Base-by-base conservation (phyloP, 2,888 invertebrate genomes). In the Zaprionus bogoriensis region DNA sequence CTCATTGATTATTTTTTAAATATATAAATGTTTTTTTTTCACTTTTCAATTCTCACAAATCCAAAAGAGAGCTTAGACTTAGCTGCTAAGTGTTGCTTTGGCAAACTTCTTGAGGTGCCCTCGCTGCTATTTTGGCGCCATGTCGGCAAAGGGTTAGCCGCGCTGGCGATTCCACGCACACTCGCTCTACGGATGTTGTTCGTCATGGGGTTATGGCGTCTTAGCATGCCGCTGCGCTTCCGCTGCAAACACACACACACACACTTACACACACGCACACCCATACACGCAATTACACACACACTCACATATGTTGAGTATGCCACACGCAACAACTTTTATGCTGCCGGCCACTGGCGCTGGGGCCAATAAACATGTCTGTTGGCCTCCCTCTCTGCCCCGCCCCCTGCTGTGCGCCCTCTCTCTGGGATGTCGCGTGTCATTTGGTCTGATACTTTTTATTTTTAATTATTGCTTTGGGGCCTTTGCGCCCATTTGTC, bases 181-280 rank as follows among this genome's bases (percentile, higher is more conserved):
- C 7, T 9, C 27, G 54, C 38, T 60, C 38, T 50, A 60, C 59
- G 75, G 67, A 66, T 62, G 55, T 77, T 70, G 25, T 62, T 65
- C 60, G 52, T 63, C 79, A 72, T 63, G 71, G 71, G 74, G 73
- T 79, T 79, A 81, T 82, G 77, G 77, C 77, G 74, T 65, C 77
- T 76, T 81, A 79, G 79, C 76, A 81, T 79, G 84, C 77, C 69
- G 72, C 62, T 69, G 66, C 58, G 68, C 65, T 83, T 85, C 77
- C 82, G 71, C 62, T 54, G 48, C 44, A 53, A 36, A 67, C 45
- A 62, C 50, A 62, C 25, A 47, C 36, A 57, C 39, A 46, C 36
- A 51, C 32, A 27, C 42, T 53, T 39, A 53, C 19, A 54, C 23
- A 38, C 54, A 62, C 20, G 30, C 14, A 25, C 28, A 36, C 19